Evolutionary conservation across 2,888 invertebrate species (phyloP).

Genomic region (Rotaria magnacalcarata): DNA sequence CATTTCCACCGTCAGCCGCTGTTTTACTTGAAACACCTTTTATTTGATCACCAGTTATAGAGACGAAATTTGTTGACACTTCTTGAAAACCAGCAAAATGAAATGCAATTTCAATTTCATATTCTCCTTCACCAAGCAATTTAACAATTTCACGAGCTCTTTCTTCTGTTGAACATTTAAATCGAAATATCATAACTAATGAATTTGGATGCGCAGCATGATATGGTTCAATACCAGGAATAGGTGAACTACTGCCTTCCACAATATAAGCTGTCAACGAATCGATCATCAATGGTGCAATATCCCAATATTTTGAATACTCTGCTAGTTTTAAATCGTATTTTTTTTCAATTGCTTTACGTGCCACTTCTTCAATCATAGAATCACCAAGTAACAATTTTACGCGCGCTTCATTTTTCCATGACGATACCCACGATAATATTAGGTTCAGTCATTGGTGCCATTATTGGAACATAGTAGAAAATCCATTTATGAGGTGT

Average conservation of each 20-base stretch:
- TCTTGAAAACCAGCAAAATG: neutral
- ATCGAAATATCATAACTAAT: neutral
- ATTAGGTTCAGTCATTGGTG: neutral
- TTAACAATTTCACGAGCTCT: neutral
- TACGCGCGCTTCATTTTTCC: neutral
- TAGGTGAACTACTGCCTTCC: neutral
- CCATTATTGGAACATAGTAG: neutral
- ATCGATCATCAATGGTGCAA: neutral
- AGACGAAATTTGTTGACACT: neutral
- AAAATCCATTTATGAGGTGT: neutral
- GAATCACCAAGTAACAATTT: neutral
- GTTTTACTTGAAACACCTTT: neutral
- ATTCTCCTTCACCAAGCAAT: neutral
- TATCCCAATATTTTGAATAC: neutral
- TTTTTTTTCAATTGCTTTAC: neutral
- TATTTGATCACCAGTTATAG: neutral
- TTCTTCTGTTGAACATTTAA: neutral
- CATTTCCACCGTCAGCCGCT: neutral
- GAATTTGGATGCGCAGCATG: constrained; percentile 4
- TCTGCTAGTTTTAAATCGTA: neutral
- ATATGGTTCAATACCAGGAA: neutral
- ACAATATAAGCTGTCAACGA: neutral
- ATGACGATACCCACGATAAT: neutral
- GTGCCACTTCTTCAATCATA: neutral
- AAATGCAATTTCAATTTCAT: neutral